Conservation (phyloP, 2,888 invertebrate genomes). For the Phengaris alcon region DNA sequence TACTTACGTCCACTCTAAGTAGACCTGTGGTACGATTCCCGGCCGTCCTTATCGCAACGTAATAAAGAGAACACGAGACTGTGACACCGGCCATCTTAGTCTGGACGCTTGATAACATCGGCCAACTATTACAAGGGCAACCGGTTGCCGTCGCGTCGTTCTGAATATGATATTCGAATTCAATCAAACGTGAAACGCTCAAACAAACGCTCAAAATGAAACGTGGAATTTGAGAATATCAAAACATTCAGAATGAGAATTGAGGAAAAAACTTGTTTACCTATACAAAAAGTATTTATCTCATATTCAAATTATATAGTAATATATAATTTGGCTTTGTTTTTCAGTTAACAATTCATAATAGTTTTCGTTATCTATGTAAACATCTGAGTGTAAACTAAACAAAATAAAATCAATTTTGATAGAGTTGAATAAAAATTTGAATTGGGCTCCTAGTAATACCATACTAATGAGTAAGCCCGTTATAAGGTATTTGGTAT, state of each 20-base stretch:
- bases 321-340: background rate
- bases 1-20: conserved; percentile 57
- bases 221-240: conserved; percentile 29
- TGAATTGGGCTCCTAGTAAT: background rate
- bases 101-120: conserved; percentile 72
- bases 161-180: conserved; percentile 76
- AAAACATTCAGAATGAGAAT: background rate
- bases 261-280: background rate
- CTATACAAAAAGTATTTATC: background rate
- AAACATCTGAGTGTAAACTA: no score
- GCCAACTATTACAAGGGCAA: conserved; percentile 79
- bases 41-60: conserved; percentile 43
- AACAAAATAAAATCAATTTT: no score
- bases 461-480: background rate
- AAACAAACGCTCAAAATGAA: conserved; percentile 39
- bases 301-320: no score
- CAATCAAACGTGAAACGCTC: conserved; percentile 48
- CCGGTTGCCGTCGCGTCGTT: conserved; percentile 72
- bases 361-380: no score
- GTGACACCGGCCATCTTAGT: conserved; percentile 52
- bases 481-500: background rate
- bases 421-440: background rate
- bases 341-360: background rate
- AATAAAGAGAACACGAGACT: conserved; percentile 45
- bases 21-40: conserved; percentile 55